Base-by-base conservation (phyloP, 2,797 vertebrate species). In the Acridotheres tristis region DNA sequence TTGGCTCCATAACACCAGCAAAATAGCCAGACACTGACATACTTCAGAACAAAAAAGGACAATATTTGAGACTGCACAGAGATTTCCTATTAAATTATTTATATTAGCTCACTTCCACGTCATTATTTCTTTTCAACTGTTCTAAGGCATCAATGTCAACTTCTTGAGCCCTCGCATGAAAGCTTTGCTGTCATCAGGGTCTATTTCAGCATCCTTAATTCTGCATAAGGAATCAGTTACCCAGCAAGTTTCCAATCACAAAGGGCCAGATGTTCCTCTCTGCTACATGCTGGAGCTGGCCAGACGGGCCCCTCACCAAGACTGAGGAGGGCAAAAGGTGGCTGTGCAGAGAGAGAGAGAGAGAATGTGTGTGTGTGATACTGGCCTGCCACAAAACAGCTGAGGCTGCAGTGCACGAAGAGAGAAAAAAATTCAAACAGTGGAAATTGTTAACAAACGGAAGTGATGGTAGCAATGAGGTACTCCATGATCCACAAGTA, bases 71-170 rank as follows among this genome's bases (percentile, higher is more conserved):
- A 72, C 75, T 80, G 88, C 84, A 94, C 90, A 96, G 90, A 93
- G 93, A 96, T 83, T 96, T 87, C 69, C 68, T 97, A 88, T 94
- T 94, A 96, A 97, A 96, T 96, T 96, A 97, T 96, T 96, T 96
- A 94, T 90, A 97, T 95, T 85, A 94, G 95, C 96, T 97, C 93
- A 95, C 93, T 75, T 96, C 92, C 89, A 95, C 91, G 72, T 95
- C 88, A 96, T 97, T 93, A 96, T 95, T 95, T 96, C 79, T 94
- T 93, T 95, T 97, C 93, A 97, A 86, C 67, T 90, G 90, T 89
- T 96, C 83, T 86, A 73, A 95, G 79, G 77, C 85, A 97, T 90
- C 88, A 75, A 5, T 51, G 58, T 77, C 87, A 96, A 96, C 83
- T 93, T 96, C 88, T 93, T 88, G 66, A 94, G 91, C 78, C 59